Conservation (phyloP, 2,888 invertebrate species). For the Keiferia lycopersicella region DNA sequence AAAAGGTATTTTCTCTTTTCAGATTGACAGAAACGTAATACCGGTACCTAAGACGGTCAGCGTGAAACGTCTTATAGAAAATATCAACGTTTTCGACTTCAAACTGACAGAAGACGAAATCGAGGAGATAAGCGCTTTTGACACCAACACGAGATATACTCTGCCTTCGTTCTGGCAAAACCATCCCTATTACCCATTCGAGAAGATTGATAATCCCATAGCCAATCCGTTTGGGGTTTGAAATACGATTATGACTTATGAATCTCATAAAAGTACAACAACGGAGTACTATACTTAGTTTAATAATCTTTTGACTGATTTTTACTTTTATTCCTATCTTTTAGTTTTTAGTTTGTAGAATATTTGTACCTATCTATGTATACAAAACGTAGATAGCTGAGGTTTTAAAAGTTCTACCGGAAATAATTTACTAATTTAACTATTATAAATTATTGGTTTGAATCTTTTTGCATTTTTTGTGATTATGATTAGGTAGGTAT, state of each 20-base stretch:
- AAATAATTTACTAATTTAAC: too few species aligned
- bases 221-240: slow-evolving; percentile 41
- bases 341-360: neutral
- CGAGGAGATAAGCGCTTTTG: slow-evolving; percentile 46
- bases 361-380: too few species aligned
- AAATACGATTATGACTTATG: neutral
- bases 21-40: slow-evolving; percentile 67
- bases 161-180: slow-evolving; percentile 71
- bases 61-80: slow-evolving; percentile 52
- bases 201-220: slow-evolving; percentile 55
- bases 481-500: too few species aligned
- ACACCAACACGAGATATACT: slow-evolving; percentile 50
- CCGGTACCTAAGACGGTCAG: slow-evolving; percentile 64
- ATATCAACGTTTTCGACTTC: slow-evolving; percentile 69
- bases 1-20: slow-evolving; percentile 34
- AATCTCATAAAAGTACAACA: neutral
- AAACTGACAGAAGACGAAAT: slow-evolving; percentile 55
- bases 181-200: slow-evolving; percentile 67
- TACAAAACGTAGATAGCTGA: too few species aligned
- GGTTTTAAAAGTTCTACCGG: too few species aligned
- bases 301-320: neutral
- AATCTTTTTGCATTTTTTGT: too few species aligned
- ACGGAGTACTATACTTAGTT: neutral
- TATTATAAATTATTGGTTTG: too few species aligned
- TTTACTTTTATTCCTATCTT: neutral